Base-by-base conservation (phyloP, 2,888 invertebrate species). In the Chironomus tentans region DNA sequence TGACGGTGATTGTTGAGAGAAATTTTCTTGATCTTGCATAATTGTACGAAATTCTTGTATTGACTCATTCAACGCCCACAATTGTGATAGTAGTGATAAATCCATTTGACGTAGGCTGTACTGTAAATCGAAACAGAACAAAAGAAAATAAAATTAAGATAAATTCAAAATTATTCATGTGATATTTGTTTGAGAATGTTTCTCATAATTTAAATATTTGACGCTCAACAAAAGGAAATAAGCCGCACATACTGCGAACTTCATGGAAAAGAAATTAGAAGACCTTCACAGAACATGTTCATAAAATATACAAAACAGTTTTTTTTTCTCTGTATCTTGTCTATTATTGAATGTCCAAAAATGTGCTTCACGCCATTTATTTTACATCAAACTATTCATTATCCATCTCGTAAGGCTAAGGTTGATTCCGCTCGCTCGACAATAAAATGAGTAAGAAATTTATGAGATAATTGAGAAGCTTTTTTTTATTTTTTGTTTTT, bases 41-140 rank as follows among this genome's bases (percentile, higher is more conserved):
- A 91, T 87, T 79, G 89, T 88, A 68, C 92, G 89, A 86, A 94
- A 95, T 79, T 95, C 93, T 80, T 95, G 94, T 83, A 96, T 95
- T 62, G 94, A 92, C 83, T 96, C 95, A 84, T 95, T 95, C 73
- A 97, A 87, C 1, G 94, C 91, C 94, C 95, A 95, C 78, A 97
- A 87, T 84, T 97, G 96, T 4, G 94, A 94, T 65, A 96, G 87
- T 75, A 97, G 86, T 0, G 94, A 93, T 79, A 96, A 87, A 85
- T 96, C 96, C 83, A 96, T 83, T 83, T 95, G 95, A 74, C 96
- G 89, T 38, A 96, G 87, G 79, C 93, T 92, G 80, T 92, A 93
- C 96, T 96, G 88, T 69, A 90, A 89, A 62, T 77, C 78, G 79
- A 79, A 78, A 79, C 76, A 76, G 77, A 76, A 78, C 76, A 74